A percentile compares a stretch with the other conserved stretches of the same genome.
These are phyloP conservation scores for Lonchura striata DNA, from an alignment of 2,113 vertebrate species.

Conservation along the genomic window DNA sequence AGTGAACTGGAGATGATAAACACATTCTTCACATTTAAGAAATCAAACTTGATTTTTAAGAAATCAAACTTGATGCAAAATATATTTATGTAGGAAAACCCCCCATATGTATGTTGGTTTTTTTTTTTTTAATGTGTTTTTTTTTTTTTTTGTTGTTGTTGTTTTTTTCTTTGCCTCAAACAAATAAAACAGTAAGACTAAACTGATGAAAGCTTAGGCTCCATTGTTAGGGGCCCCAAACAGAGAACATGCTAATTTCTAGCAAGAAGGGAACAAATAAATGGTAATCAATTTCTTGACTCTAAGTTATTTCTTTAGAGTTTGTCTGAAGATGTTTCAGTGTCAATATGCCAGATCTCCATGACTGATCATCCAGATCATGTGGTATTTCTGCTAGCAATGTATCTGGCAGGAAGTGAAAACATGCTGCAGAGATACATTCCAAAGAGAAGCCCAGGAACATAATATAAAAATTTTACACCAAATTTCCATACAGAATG, in stretches of 20 bases:
- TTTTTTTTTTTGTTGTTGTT: too few relatives aligned
- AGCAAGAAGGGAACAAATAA: background rate
- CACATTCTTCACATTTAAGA: background rate
- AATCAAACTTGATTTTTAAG: background rate
- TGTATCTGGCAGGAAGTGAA: fast-evolving
- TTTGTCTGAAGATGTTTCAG: background rate
- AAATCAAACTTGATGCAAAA: background rate
- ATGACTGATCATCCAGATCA: background rate
- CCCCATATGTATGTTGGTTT: background rate
- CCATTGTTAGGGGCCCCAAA: background rate
- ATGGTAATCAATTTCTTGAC: background rate
- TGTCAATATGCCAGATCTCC: background rate
- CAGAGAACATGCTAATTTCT: background rate
- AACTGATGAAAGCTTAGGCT: background rate
- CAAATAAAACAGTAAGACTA: background rate
- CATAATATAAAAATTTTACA: background rate
- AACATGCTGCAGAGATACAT: background rate
- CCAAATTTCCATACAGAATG: background rate
- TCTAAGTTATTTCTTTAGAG: background rate
- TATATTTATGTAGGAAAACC: background rate
- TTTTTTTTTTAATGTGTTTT: background rate
- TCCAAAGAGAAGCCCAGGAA: background rate
- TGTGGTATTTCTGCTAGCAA: background rate
- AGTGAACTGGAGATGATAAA: background rate
- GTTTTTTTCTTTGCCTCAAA: background rate